A percentile compares a stretch with the other conserved stretches of the same genome.
Evolutionary conservation across 2,113 vertebrate species (phyloP).

Genomic region (Climacteris rufus): DNA sequence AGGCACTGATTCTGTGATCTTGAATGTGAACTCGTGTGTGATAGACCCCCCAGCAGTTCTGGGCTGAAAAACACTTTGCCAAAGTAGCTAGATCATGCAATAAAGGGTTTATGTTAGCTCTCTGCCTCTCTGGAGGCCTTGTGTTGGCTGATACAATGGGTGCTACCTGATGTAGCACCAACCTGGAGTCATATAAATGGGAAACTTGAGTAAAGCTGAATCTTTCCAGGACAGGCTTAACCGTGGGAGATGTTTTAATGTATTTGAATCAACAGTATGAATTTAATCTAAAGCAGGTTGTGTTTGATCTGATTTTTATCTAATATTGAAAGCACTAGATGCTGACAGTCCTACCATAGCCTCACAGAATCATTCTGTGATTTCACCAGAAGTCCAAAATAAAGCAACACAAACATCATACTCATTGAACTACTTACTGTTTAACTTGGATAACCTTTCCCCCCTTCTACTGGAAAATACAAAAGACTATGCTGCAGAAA

Average conservation of each 20-base stretch:
- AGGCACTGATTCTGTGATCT: background rate
- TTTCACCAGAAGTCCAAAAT: background rate
- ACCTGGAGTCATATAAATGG: background rate
- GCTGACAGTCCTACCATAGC: background rate
- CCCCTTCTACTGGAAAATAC: background rate
- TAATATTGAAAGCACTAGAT: background rate
- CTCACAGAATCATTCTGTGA: background rate
- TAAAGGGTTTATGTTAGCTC: background rate
- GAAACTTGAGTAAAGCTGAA: background rate
- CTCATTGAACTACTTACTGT: background rate
- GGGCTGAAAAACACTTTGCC: background rate
- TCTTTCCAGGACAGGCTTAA: background rate
- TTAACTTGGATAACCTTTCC: background rate
- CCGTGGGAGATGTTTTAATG: background rate
- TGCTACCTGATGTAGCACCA: background rate
- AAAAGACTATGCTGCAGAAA: background rate
- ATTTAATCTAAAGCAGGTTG: background rate
- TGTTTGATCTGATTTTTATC: background rate
- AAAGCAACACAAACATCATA: background rate
- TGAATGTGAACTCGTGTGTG: background rate
- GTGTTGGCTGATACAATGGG: background rate
- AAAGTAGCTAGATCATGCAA: background rate
- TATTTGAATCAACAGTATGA: background rate
- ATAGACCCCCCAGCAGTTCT: background rate
- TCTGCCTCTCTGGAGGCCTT: background rate